These are phyloP conservation scores for Ibycter americanus DNA, from an alignment of 2,797 vertebrate genomes.

Conservation along the genomic window DNA sequence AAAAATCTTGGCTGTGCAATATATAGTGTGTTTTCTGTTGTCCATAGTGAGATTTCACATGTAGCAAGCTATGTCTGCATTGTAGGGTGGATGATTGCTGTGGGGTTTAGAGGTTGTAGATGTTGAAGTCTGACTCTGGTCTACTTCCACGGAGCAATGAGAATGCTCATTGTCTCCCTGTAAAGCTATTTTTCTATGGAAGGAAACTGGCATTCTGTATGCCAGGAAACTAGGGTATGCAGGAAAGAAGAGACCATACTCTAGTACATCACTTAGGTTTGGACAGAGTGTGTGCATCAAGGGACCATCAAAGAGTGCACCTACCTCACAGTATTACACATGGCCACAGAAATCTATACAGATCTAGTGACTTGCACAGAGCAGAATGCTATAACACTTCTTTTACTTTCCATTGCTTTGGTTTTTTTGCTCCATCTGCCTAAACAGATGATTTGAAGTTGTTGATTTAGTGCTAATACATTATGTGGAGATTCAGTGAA, in stretches of 20 bases:
- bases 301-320: background rate
- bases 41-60: background rate
- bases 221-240: background rate
- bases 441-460: background rate
- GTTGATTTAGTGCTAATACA: background rate
- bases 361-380: background rate
- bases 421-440: background rate
- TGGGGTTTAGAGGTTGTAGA: background rate
- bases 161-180: background rate
- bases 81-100: background rate
- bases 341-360: background rate
- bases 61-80: background rate
- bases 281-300: background rate
- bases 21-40: background rate
- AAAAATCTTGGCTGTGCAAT: background rate
- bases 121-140: background rate
- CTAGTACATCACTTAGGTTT: background rate
- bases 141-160: background rate
- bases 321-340: background rate
- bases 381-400: background rate
- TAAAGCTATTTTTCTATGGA: background rate
- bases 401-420: background rate
- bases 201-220: background rate
- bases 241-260: background rate
- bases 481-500: background rate